phyloP scores from a whole-genome alignment of 2,113 vertebrate species.

The Dromiciops gliroides region DNA sequence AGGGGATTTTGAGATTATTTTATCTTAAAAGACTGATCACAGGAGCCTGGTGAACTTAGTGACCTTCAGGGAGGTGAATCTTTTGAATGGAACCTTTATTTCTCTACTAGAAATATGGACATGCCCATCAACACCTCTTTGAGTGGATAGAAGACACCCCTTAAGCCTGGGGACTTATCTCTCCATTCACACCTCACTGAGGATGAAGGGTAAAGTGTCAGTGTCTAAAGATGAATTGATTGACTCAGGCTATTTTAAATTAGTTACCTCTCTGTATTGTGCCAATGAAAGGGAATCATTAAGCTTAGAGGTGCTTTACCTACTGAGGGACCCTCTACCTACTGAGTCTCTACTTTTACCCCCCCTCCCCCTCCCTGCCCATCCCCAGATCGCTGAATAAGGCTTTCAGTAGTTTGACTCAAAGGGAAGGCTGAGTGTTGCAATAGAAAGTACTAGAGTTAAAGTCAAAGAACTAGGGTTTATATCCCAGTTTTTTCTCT shows the following conservation, averaged over 20 bases:
- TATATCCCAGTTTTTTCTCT: not conserved
- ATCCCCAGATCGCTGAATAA: not conserved
- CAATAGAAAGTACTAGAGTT: not conserved
- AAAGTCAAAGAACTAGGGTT: not conserved
- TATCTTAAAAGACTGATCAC: not conserved
- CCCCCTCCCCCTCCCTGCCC: too few species aligned
- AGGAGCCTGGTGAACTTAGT: not conserved
- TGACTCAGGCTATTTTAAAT: not conserved
- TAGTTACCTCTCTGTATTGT: not conserved
- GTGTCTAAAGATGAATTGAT: not conserved
- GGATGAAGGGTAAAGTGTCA: not conserved
- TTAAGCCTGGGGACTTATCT: not conserved
- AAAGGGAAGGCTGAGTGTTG: not conserved
- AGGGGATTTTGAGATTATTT: not conserved
- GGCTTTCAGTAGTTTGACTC: not conserved
- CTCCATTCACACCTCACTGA: not conserved
- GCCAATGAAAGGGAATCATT: not conserved
- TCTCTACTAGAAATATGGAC: not conserved
- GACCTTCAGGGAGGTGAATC: not conserved
- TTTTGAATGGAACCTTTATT: not conserved
- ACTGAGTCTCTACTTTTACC: not conserved
- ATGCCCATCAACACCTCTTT: not conserved
- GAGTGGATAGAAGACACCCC: not conserved
- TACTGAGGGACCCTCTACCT: not conserved
- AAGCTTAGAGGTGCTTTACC: not conserved